phyloP scores from a whole-genome alignment of 2,797 vertebrate genomes.

The Pteronotus mesoamericanus region DNA sequence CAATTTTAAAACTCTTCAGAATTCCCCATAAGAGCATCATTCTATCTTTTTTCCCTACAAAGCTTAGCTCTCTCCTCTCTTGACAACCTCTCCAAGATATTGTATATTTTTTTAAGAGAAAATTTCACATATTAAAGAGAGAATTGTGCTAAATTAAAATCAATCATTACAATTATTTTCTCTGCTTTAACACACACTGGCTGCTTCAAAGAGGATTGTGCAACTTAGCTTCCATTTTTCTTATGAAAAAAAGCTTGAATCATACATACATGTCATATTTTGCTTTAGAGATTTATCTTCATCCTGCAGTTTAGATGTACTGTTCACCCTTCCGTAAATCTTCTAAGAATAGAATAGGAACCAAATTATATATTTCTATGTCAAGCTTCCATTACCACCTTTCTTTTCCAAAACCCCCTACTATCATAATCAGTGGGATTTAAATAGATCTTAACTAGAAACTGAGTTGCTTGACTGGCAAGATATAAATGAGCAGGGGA shows the following conservation, averaged over 20 bases:
- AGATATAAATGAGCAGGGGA: background rate
- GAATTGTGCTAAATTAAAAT: slow-evolving; percentile 62
- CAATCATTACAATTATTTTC: slow-evolving; percentile 54
- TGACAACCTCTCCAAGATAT: slow-evolving; percentile 67
- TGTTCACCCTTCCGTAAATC: slow-evolving; percentile 21
- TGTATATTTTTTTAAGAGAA: slow-evolving; percentile 56
- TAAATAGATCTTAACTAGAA: slow-evolving; percentile 45
- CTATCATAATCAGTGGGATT: slow-evolving; percentile 8
- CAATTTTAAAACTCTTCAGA: slow-evolving; percentile 76
- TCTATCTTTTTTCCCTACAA: slow-evolving; percentile 55
- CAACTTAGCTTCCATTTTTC: slow-evolving; percentile 31
- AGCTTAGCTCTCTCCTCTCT: slow-evolving; percentile 67
- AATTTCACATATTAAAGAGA: slow-evolving; percentile 63
- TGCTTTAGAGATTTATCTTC: slow-evolving; percentile 23
- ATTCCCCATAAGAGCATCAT: slow-evolving; percentile 69
- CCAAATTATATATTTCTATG: slow-evolving; percentile 40
- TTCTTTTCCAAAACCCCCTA: background rate
- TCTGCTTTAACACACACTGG: slow-evolving; percentile 26
- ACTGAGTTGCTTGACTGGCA: slow-evolving; percentile 32
- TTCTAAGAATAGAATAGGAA: slow-evolving; percentile 28
- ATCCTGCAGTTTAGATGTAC: slow-evolving; percentile 3
- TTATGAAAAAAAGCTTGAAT: slow-evolving; percentile 31
- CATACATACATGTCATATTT: background rate
- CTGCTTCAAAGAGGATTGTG: slow-evolving; percentile 1
- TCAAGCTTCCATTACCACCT: slow-evolving; percentile 28